phyloP scores from a whole-genome alignment of 1,140 invertebrate genomes.

The Dinoponera quadriceps region DNA sequence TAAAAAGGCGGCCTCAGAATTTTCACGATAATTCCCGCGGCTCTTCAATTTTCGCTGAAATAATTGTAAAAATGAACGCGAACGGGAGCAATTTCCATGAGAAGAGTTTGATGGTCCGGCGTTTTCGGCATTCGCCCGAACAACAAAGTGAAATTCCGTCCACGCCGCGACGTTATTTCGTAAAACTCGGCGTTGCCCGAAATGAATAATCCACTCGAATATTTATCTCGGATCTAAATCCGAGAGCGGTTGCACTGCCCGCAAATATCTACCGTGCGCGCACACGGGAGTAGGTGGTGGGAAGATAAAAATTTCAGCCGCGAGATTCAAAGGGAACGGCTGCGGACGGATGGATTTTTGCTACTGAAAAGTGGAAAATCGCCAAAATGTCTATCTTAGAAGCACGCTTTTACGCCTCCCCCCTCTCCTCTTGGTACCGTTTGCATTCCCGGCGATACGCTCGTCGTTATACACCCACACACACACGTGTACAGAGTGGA shows the following conservation, averaged over 20 bases:
- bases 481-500: too few relatives aligned
- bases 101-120: background rate
- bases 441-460: too few relatives aligned
- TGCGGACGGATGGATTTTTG: slow-evolving; percentile 1
- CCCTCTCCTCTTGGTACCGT: too few relatives aligned
- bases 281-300: background rate
- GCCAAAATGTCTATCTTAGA: slow-evolving; percentile 29
- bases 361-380: slow-evolving; percentile 53
- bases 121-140: background rate
- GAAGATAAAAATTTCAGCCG: slow-evolving; percentile 46
- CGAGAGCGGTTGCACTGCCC: slow-evolving; percentile 1
- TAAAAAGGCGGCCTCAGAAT: too few relatives aligned
- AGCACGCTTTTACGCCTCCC: background rate
- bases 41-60: background rate
- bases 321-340: slow-evolving; percentile 36
- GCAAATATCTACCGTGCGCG: too few relatives aligned
- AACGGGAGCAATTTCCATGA: background rate
- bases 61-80: background rate
- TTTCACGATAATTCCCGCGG: too few relatives aligned
- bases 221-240: slow-evolving; percentile 35
- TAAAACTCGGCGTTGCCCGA: background rate
- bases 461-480: too few relatives aligned
- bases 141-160: slow-evolving; percentile 16
- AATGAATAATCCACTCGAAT: slow-evolving; percentile 49
- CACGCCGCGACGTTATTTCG: background rate